Conservation (phyloP, 2,797 vertebrate genomes). For the Oryzias sinensis region DNA sequence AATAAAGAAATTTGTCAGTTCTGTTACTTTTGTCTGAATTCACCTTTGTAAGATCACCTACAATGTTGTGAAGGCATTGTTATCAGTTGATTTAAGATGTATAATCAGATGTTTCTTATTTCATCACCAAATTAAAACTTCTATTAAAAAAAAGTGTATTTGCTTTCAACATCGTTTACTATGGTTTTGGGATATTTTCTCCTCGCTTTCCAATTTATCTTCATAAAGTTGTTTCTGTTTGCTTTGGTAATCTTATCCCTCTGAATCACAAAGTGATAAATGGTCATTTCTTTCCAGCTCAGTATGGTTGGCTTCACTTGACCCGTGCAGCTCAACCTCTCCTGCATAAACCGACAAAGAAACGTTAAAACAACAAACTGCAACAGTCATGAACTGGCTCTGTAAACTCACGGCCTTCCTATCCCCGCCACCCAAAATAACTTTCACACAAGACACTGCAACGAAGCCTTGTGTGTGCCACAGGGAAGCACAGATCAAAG, state of each 20-base stretch:
- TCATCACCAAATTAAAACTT: neutral
- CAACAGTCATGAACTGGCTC: constrained; percentile 40
- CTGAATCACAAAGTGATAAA: constrained; percentile 87
- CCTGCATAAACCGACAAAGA: constrained; percentile 46
- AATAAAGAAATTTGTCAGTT: constrained; percentile 35
- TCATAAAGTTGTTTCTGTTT: neutral
- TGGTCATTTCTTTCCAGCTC: constrained; percentile 83
- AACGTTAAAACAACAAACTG: constrained; percentile 61
- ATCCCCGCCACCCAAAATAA: constrained; percentile 21
- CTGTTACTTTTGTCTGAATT: constrained; percentile 33
- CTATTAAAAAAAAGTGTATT: neutral
- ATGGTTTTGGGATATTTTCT: constrained; percentile 14
- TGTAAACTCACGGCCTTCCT: constrained; percentile 27
- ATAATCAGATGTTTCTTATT: constrained; percentile 5
- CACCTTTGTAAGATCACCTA: constrained; percentile 41
- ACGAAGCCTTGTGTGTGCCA: constrained; percentile 11
- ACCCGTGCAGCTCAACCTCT: constrained; percentile 61
- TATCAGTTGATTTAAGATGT: constrained; percentile 10
- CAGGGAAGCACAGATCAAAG: constrained; percentile 23
- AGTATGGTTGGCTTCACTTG: constrained; percentile 77
- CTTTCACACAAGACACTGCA: constrained; percentile 23
- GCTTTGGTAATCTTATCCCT: constrained; percentile 77
- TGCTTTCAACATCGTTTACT: neutral
- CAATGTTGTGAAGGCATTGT: constrained; percentile 22
- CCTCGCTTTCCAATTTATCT: constrained; percentile 4